Evolutionary conservation across 2,113 vertebrate genomes (phyloP), one percentile per base, ranked within the genome.

Genomic region (Propithecus coquereli): DNA sequence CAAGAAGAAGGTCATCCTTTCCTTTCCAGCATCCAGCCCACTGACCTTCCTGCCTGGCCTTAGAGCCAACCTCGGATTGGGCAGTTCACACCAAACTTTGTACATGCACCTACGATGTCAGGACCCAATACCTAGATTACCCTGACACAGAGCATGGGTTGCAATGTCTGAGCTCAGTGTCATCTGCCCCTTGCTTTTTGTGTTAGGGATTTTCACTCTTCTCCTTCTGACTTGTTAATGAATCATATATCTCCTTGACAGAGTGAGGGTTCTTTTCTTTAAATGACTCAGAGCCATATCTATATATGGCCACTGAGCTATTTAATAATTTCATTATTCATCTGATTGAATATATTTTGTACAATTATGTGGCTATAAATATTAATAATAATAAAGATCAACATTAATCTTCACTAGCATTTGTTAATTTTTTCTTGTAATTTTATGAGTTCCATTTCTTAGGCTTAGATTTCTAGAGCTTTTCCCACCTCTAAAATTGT

Each of bases 211-310:
- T 92, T 91, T 86, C 59, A n/a, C 23, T n/a, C 27, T 92, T 90
- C 40, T 82, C n/a, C 47, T 81, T 90, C 68, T 96, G 65, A 81
- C 59, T 96, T 5, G 61, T 32, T 80, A 59, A 77, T 93, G 87
- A 97, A 74, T 95, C 68, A 80, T 76, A 52, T 79, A 40, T 81
- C 22, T 93, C 20, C 10, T 77, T 83, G 54, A 68, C 9, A 81
- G 65, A 65, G 2, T 52, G 37, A 96, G 18, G 40, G 30, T 40
- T 76, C 37, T 89, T 96, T 81, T 57, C 32, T 77, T 86, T 79
- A 83, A 93, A 22, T 95, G 85, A 96, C 25, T 97, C 91, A 94
- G 17, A 43, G 52, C 13, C 93, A 0, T 66, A 5, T 82, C 40
- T 86, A 63, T 90, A 84, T 20, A 50, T 92, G 85, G 37, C 10